Conservation (phyloP, 2,113 vertebrate genomes). For the Eudorcas thomsonii region DNA sequence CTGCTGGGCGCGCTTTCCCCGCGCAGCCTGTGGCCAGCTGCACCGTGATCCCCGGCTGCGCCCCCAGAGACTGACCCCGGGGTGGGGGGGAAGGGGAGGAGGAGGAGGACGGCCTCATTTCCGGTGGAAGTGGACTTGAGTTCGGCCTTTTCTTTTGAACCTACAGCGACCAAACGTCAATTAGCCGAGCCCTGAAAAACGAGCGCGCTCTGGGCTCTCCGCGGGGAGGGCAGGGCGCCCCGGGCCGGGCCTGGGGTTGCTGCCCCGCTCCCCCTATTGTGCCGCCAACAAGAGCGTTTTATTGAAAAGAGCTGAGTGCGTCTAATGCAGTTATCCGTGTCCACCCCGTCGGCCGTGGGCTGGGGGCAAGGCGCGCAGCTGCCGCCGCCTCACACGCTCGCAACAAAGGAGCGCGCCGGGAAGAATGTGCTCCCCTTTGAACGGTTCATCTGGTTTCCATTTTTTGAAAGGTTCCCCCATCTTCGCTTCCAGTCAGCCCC, state of each 20-base stretch:
- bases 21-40: background rate
- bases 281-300: slow-evolving; percentile 61
- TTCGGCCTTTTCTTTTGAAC: slow-evolving; percentile 44
- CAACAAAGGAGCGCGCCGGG: slow-evolving; percentile 62
- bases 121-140: slow-evolving; percentile 61
- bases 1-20: background rate
- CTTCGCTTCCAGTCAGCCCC: slow-evolving; percentile 55
- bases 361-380: slow-evolving; percentile 62
- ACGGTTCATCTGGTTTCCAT: slow-evolving; percentile 65
- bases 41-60: background rate
- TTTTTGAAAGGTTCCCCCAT: slow-evolving; percentile 70
- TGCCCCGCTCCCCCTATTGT: slow-evolving; percentile 60
- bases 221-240: background rate
- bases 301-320: slow-evolving; percentile 74
- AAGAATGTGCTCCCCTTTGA: slow-evolving; percentile 69
- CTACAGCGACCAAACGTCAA: slow-evolving; percentile 24
- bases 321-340: slow-evolving; percentile 67
- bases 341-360: slow-evolving; percentile 51
- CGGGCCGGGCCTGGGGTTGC: slow-evolving; percentile 41
- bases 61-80: background rate
- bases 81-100: rapidly evolving
- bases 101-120: background rate
- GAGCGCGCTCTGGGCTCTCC: background rate
- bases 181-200: slow-evolving; percentile 66
- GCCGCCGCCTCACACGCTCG: slow-evolving; percentile 51